Conservation (phyloP, 53 echinoderm and acorn worm species). For the Mesocentrotus franciscanus region DNA sequence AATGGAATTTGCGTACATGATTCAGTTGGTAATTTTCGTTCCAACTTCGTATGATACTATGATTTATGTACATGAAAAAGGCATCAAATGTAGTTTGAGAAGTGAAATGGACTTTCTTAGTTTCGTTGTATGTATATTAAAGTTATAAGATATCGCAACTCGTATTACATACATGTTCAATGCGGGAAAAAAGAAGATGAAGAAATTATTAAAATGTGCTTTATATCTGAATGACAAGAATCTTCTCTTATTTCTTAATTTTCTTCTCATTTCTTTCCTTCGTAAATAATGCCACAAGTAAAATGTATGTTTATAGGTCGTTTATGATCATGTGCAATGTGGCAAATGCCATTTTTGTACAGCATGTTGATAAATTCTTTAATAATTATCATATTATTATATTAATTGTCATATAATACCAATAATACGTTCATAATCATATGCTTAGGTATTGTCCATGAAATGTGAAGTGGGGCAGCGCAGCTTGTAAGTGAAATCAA, state of each 20-base stretch:
- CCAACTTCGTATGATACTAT: neutral
- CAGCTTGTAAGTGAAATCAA: too few relatives aligned
- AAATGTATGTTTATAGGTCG: too few relatives aligned
- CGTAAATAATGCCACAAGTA: too few relatives aligned
- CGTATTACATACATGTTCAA: neutral
- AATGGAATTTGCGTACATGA: neutral
- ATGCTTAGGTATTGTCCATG: too few relatives aligned
- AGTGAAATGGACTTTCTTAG: neutral
- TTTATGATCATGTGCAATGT: too few relatives aligned
- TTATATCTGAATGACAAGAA: neutral
- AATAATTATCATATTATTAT: too few relatives aligned
- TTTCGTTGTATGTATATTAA: neutral
- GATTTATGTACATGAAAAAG: neutral
- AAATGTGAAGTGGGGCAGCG: too few relatives aligned
- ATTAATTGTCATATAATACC: too few relatives aligned
- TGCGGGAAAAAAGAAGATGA: neutral
- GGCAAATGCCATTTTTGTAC: too few relatives aligned
- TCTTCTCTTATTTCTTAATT: neutral
- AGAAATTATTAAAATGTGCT: neutral
- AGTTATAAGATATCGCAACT: neutral
- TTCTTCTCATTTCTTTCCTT: too few relatives aligned
- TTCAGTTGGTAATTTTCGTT: neutral
- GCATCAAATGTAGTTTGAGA: neutral
- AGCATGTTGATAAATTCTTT: too few relatives aligned
- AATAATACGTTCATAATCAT: too few relatives aligned